Evolutionary conservation across 2,888 invertebrate genomes (phyloP).

Genomic region (Acholoe squamosa): DNA sequence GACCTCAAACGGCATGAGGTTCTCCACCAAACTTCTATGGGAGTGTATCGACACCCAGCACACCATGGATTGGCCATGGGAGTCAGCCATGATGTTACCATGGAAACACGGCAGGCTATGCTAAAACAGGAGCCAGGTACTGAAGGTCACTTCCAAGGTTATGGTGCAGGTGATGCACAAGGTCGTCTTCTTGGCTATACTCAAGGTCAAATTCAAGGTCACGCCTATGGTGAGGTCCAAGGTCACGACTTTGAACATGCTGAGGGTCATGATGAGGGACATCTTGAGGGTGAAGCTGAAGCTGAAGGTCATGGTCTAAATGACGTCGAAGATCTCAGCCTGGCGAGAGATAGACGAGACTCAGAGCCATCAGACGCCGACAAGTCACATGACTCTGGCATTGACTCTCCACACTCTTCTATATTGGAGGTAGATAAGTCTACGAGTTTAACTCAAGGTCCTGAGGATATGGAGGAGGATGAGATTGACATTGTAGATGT

Average conservation of each 20-base stretch:
- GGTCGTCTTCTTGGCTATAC: not conserved
- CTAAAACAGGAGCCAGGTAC: not conserved
- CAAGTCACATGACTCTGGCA: constrained; percentile 49
- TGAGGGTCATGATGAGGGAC: not conserved
- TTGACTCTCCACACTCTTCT: constrained; percentile 55
- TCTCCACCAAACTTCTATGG: not conserved
- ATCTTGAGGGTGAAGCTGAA: not conserved
- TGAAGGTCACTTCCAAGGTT: not conserved
- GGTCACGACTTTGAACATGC: not conserved
- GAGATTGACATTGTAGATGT: constrained; percentile 46
- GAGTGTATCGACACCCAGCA: too few relatives aligned
- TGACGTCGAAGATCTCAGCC: not conserved
- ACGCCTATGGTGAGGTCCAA: not conserved
- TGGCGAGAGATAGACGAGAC: not conserved
- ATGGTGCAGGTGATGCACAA: not conserved
- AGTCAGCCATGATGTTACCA: not conserved
- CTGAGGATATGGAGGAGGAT: not conserved
- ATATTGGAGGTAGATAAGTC: constrained; percentile 41
- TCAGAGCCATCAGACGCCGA: constrained; percentile 5
- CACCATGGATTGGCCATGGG: not conserved
- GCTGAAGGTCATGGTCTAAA: not conserved
- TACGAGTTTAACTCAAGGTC: too few relatives aligned
- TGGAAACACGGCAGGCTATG: not conserved
- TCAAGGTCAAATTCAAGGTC: not conserved
- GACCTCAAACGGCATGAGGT: constrained; percentile 58